Percentiles rank a stretch among this genome's conserved stretches.
phyloP scores from a whole-genome alignment of 2,888 invertebrate genomes.

The Oscheius sp. region DNA sequence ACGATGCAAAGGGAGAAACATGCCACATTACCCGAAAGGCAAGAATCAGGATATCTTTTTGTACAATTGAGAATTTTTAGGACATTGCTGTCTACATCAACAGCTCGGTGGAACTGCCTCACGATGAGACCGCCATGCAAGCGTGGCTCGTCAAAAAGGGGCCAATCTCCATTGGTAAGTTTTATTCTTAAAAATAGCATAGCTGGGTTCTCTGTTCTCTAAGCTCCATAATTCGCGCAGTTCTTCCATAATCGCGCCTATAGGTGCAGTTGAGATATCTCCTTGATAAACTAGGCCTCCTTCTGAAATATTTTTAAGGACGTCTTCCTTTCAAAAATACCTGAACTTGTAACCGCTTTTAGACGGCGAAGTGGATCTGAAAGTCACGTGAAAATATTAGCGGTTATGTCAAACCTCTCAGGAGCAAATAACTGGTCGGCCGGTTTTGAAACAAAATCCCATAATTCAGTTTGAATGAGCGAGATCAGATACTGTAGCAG shows the following conservation, averaged over 20 bases:
- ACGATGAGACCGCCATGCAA: conserved; percentile 70
- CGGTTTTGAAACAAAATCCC: conserved; percentile 61
- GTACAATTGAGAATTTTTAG: conserved; percentile 31
- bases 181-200: conserved; percentile 34
- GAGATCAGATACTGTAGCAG: conserved; percentile 49
- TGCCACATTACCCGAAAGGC: conserved; percentile 59
- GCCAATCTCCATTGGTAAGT: conserved; percentile 71
- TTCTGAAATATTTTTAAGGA: background rate
- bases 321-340: background rate
- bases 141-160: conserved; percentile 70
- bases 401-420: conserved; percentile 12
- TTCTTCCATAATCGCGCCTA: conserved; percentile 38
- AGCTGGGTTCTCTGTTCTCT: conserved; percentile 34
- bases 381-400: background rate
- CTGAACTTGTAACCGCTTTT: background rate
- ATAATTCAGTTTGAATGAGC: conserved; percentile 48
- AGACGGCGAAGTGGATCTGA: background rate
- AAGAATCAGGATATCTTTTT: background rate
- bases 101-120: conserved; percentile 66
- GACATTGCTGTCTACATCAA: conserved; percentile 70
- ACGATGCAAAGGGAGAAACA: conserved; percentile 76
- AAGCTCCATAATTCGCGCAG: conserved; percentile 29
- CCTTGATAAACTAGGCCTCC: conserved; percentile 21
- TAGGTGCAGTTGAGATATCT: conserved; percentile 27
- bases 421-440: conserved; percentile 55